Conservation (phyloP, 2,888 invertebrate species). For the Metalampra italica region DNA sequence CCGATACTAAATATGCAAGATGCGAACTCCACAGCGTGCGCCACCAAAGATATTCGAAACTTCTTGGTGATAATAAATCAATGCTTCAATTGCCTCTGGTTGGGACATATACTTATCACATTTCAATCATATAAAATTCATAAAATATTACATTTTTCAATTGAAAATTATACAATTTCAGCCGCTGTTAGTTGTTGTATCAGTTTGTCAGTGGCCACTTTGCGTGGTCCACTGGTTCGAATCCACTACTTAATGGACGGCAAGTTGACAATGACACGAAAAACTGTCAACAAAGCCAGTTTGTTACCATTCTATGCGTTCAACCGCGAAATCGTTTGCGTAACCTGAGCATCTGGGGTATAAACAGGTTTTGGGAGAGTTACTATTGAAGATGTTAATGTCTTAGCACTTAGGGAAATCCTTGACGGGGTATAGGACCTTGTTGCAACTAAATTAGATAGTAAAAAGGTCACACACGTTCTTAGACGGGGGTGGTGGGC, state of each 20-base stretch:
- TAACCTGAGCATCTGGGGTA: not conserved
- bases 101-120: too few relatives aligned
- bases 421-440: not conserved
- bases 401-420: not conserved
- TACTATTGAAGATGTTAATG: not conserved
- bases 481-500: too few relatives aligned
- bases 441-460: not conserved
- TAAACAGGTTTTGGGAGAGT: not conserved
- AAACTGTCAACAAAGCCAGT: constrained; percentile 1
- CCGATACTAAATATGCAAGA: too few relatives aligned
- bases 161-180: too few relatives aligned
- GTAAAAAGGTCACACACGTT: too few relatives aligned
- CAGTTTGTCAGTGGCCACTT: not conserved
- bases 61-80: too few relatives aligned
- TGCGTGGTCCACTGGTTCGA: not conserved
- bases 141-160: too few relatives aligned
- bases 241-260: not conserved
- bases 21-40: too few relatives aligned
- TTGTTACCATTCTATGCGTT: not conserved
- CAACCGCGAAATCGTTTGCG: not conserved
- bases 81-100: too few relatives aligned
- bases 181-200: too few relatives aligned
- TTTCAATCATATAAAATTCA: too few relatives aligned
- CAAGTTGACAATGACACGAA: constrained; percentile 3
- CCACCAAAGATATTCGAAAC: too few relatives aligned